Conservation (phyloP, 2,797 vertebrate species). For the Dicrostonyx torquatus region DNA sequence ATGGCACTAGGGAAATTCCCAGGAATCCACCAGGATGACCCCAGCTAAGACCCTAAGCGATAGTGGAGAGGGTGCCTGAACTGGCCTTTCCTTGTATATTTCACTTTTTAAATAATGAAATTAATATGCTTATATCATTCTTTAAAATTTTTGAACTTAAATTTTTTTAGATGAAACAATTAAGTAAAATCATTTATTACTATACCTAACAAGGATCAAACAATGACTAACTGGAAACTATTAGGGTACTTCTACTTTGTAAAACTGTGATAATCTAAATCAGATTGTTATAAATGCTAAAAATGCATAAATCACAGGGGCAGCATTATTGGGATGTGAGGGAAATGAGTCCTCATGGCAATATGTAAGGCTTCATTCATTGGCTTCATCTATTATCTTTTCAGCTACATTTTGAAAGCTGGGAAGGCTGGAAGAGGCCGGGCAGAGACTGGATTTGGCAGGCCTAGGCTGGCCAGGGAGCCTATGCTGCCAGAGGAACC, state of each 20-base stretch:
- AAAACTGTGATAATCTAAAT: not conserved
- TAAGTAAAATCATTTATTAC: not conserved
- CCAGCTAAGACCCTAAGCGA: too few species aligned
- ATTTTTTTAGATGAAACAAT: slow-evolving; percentile 15
- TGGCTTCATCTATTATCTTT: not conserved
- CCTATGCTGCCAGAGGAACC: not conserved
- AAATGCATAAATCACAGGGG: not conserved
- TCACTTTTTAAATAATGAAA: not conserved
- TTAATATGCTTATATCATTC: not conserved
- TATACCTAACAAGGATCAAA: not conserved
- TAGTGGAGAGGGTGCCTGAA: too few species aligned
- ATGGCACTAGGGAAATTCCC: too few species aligned
- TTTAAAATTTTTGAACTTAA: slow-evolving; percentile 25
- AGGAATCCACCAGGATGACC: too few species aligned
- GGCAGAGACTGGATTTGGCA: not conserved
- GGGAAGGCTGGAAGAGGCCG: not conserved
- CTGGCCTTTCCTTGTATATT: not conserved
- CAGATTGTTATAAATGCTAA: not conserved
- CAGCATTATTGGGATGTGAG: not conserved
- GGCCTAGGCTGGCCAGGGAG: not conserved
- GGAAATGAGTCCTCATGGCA: not conserved
- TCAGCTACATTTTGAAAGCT: not conserved
- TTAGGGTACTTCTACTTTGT: not conserved
- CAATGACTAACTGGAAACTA: not conserved
- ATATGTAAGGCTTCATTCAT: not conserved